Evolutionary conservation across 2,113 vertebrate species (phyloP), one percentile per base, ranked within the genome.

Genomic region (Siphamia tubifer): DNA sequence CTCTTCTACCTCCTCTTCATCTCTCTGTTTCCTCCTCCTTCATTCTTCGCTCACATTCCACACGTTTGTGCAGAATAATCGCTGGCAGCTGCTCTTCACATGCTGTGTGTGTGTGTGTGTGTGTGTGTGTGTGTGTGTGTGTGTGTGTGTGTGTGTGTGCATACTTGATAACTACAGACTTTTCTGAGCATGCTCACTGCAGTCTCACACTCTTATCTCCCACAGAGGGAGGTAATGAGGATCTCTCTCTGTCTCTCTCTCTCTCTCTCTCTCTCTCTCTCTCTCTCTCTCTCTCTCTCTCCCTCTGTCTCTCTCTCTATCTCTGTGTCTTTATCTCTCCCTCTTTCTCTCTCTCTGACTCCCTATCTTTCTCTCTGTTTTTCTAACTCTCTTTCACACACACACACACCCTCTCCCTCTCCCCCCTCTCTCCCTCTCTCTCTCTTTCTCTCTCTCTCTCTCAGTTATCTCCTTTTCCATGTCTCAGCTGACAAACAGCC

Each of bases 191-290:
- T 87, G 81, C 79, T 89, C 83, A 88, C 87, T 89, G 78, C 71
- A 83, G 76, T 77, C 82, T 82, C 87, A 87, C 86, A 77, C 78
- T 88, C 84, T 89, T 90, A 89, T 90, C 89, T 85, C 80, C 71
- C 83, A 78, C 79, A 74, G 80, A 85, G 79, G 79, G 79, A 88
- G 82, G 83, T 91, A 91, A 91, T 90, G 87, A 91, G 85, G 80
- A 89, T 81, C 74, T 57, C 79, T 15, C 76, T 2, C 61, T 52
- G 67, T 5, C 67, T 12, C 75, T 19, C 78, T 16, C 71, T 6
- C 72, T 4, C 73, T 49, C 63, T 52, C 71, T 5, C 67, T 12
- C 75, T 19, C 78, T 16, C 71, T 6, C 72, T 4, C 73, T 49
- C 63, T 52, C 71, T 5, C 67, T 12, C 75, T 19, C 78, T 16